Evolutionary conservation across 2,888 invertebrate species (phyloP).

Genomic region (Neocrepidodera transversa): DNA sequence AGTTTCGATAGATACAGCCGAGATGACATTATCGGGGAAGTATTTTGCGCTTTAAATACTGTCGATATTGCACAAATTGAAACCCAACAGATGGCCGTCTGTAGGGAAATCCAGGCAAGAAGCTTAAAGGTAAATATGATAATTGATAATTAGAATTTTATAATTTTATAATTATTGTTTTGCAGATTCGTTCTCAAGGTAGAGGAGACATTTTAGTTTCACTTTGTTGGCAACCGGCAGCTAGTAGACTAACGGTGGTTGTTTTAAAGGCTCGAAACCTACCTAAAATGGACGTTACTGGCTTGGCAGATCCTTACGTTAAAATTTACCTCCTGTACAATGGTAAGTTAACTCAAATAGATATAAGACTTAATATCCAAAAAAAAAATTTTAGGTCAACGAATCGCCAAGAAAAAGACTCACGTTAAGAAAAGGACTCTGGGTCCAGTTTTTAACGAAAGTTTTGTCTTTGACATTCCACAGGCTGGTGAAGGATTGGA

Average conservation of each 20-base stretch:
- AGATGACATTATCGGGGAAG: constrained; percentile 98
- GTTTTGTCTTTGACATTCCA: constrained; percentile 96
- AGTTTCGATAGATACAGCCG: constrained; percentile 98
- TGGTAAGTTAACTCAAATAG: too few species aligned
- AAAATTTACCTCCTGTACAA: constrained; percentile 97
- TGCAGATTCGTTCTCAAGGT: constrained; percentile 92
- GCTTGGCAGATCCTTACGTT: constrained; percentile 95
- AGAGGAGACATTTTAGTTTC: constrained; percentile 95
- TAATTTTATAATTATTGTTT: constrained; percentile 40
- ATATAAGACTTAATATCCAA: too few species aligned
- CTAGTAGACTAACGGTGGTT: constrained; percentile 93
- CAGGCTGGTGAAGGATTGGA: constrained; percentile 77
- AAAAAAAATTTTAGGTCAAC: constrained; percentile 69
- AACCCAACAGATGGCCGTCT: constrained; percentile 80
- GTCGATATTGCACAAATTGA: constrained; percentile 74
- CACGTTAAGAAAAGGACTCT: constrained; percentile 97
- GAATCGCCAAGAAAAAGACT: constrained; percentile 98
- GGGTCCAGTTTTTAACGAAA: constrained; percentile 99
- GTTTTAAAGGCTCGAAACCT: constrained; percentile 96
- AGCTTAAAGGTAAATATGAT: constrained; percentile 80
- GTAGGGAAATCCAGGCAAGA: constrained; percentile 90
- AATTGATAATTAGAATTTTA: neutral
- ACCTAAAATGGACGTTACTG: constrained; percentile 98
- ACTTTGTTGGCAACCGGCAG: constrained; percentile 97
- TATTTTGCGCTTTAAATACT: constrained; percentile 81